Base-by-base conservation (phyloP, 2,797 vertebrate species). In the Hippoglossus hippoglossus region DNA sequence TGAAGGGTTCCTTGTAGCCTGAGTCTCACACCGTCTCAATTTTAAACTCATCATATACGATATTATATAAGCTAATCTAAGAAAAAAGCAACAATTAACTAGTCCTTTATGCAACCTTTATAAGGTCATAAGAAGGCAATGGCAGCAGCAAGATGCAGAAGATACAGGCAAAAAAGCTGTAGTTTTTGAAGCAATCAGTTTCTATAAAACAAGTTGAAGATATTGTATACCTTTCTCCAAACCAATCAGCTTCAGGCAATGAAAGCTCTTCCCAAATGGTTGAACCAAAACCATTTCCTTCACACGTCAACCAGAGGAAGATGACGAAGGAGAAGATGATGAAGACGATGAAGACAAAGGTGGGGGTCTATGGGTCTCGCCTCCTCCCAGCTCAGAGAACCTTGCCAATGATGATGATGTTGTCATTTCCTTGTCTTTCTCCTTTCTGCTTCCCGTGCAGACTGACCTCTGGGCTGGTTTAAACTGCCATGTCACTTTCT, bases 401-500 rank as follows among this genome's bases (percentile, higher is more conserved):
- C 67, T 87, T 49, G 7, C 66, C n/a, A 15, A 56, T 31, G 53
- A 24, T 11, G 84, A 77, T 1, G 84, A 79, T 3, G 88, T 77
- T 8, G 76, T 63, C 19, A 52, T 16, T n/a, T 91, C 89, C 71
- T 71, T 88, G 0, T 91, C 90, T 67, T 79, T 90, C 21, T 93
- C 91, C 75, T 93, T 94, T 8, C 89, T 85, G 80, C 92, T 94
- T 53, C 92, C 91, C 0, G 93, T 92, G 80, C 93, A 93, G n/a
- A 93, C 90, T 0, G 93, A 93, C 62, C 91, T 89, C 82, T 93
- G 89, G 36, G 90, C 84, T 0, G 93, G 91, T 73, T 87, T 93
- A 47, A 94, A 94, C 87, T 94, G 93, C 93, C 92, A 94, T 0
- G 93, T 93, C 71, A 94, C 93, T 81, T 85, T 92, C 79, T 92